These are phyloP conservation scores for Crotalus horridus DNA, from an alignment of 2,113 vertebrate genomes.

Conservation along the genomic window DNA sequence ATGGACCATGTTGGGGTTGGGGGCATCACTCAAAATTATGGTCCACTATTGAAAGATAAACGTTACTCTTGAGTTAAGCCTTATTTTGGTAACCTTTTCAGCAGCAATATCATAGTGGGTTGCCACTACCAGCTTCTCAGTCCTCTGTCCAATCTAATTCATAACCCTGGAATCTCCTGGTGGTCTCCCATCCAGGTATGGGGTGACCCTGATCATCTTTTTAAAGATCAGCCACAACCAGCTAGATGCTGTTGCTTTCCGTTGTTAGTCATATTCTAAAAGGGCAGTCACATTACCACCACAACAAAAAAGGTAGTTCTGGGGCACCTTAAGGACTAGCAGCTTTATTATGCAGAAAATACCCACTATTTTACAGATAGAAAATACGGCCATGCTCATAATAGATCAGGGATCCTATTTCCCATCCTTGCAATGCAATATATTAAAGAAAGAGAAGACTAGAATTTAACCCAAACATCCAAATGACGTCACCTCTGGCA, in stretches of 20 bases:
- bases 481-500: constrained; percentile 57
- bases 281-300: neutral
- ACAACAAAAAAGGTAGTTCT: neutral
- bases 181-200: neutral
- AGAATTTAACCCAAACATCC: neutral
- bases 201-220: neutral
- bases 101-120: neutral
- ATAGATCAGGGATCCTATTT: neutral
- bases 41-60: neutral
- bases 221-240: neutral
- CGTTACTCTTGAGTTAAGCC: neutral
- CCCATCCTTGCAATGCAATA: neutral
- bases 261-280: neutral
- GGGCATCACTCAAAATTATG: neutral
- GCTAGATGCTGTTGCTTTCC: neutral
- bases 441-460: neutral
- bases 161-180: neutral
- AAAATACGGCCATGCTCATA: neutral
- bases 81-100: neutral
- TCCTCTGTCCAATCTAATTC: neutral
- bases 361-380: neutral
- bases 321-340: neutral
- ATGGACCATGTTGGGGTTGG: neutral
- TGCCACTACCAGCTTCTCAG: neutral
- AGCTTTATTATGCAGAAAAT: neutral